Conservation (phyloP, 2,113 vertebrate genomes). For the Tonatia bakeri region DNA sequence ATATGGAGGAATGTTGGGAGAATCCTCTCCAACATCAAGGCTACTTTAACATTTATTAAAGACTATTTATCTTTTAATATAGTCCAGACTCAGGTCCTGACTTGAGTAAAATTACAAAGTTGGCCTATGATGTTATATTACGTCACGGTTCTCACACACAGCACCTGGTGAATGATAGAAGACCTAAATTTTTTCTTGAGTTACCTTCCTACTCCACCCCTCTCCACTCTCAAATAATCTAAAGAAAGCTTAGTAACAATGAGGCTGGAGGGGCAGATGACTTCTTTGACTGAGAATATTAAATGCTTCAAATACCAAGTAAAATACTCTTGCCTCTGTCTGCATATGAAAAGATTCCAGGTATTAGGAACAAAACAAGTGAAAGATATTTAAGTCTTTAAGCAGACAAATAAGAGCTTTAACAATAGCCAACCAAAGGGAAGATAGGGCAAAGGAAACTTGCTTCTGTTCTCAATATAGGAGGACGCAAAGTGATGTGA, state of each 20-base stretch:
- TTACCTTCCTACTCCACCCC: neutral
- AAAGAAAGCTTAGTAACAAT: neutral
- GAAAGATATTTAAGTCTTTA: neutral
- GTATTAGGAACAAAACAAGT: neutral
- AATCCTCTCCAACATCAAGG: neutral
- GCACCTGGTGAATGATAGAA: neutral
- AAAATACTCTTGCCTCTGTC: neutral
- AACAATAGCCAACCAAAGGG: neutral
- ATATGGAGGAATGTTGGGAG: neutral
- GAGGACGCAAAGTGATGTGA: neutral
- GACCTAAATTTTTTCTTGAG: neutral
- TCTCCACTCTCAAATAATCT: neutral
- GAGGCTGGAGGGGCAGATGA: no score
- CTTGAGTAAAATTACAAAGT: neutral
- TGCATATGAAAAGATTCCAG: neutral
- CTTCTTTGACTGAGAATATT: neutral
- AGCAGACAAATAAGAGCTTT: neutral
- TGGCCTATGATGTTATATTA: neutral
- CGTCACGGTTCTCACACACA: neutral
- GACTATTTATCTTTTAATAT: neutral
- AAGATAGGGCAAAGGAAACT: neutral
- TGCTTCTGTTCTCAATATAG: neutral
- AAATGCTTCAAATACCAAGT: neutral
- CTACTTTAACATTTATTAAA: neutral
- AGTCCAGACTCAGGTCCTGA: neutral